phyloP scores from a whole-genome alignment of 2,888 invertebrate species.

The Poecilus cupreus region DNA sequence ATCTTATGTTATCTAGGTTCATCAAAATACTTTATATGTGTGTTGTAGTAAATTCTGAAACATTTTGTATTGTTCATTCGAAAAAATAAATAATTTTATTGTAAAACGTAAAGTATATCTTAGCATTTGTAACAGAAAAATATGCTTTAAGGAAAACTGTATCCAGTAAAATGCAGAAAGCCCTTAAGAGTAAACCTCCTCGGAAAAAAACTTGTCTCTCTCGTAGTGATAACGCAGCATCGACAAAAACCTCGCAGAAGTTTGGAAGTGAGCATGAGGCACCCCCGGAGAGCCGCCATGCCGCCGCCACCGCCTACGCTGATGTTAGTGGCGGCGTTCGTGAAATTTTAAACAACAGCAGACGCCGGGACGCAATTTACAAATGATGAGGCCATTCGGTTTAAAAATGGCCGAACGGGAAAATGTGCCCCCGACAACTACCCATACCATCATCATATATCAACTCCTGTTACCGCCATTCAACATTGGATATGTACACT shows the following conservation, averaged over 20 bases:
- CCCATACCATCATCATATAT: neutral
- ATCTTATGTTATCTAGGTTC: no score
- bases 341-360: conserved; percentile 53
- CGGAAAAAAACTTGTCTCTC: neutral
- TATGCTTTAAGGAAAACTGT: no score
- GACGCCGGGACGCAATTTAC: conserved; percentile 51
- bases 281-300: neutral
- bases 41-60: no score
- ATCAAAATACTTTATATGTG: no score
- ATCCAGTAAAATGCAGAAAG: neutral
- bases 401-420: conserved; percentile 46
- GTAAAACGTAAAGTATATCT: no score
- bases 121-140: no score
- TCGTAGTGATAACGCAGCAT: neutral
- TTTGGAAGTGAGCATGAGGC: conserved; percentile 20
- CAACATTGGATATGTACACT: no score
- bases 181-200: neutral
- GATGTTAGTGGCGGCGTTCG: neutral
- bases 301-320: neutral
- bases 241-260: neutral
- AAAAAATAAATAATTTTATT: no score
- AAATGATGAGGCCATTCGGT: conserved; percentile 52
- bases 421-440: neutral
- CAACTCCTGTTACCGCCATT: no score
- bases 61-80: no score